Evolutionary conservation across 2,797 vertebrate species (phyloP), one percentile per base, ranked within the genome.

Genomic region (Poecilia wingei): DNA sequence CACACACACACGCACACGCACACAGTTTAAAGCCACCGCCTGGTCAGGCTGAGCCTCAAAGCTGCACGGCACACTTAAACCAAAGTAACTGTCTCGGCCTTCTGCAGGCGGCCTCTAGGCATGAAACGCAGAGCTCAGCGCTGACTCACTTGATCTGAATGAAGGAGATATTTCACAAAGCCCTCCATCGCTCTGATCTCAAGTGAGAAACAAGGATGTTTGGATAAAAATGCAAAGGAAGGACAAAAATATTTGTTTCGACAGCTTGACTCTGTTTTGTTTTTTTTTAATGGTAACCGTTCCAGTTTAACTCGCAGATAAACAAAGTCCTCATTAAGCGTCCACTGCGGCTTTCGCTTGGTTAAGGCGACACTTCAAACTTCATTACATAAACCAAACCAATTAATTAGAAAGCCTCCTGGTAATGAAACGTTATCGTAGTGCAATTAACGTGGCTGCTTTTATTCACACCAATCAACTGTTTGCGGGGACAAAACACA

Each of bases 351-450:
- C 81, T 77, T 82, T 64, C 1, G 28, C 43, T 4, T 45, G 36
- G 74, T 75, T 82, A 70, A 20, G 8, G 72, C 4, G 39, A 78
- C 1, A 86, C 81, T 22, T 77, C 64, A 20, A 31, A 79, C 77
- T 81, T 84, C 68, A 89, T 89, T 87, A 84, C 45, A 79, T 43
- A 82, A 87, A 86, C 74, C 82, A 25, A 83, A 82, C 81, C 70
- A 80, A 86, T 88, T 88, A 82, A 88, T 88, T 82, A 83, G 59
- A 43, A 74, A 75, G 77, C 87, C 80, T 81, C 77, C 36, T 47
- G 88, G 86, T 79, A 88, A 90, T 86, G 80, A 84, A 84, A 88
- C 43, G 39, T 49, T 85, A 89, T 83, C 53, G 33, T 73, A 61
- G 18, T 55, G 33, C 84, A 89, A 92, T 92, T 85, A 89, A 76